Base-by-base conservation (phyloP, 2,113 vertebrate species). In the Cyphomyrus plagiostoma region DNA sequence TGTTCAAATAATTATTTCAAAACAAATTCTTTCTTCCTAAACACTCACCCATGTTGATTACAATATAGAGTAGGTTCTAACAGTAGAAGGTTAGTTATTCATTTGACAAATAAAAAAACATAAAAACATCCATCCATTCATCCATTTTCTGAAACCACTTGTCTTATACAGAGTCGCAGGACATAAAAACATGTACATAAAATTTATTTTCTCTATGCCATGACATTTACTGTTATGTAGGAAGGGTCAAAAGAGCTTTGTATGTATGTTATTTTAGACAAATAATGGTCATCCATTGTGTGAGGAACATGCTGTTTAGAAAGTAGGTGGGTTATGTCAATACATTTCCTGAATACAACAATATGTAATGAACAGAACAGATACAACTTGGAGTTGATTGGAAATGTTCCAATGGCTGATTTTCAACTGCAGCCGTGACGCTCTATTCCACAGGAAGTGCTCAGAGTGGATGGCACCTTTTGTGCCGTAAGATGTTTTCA, bases 1-100 rank as follows among this genome's bases (percentile, higher is more conserved):
- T 85, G 83, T 49, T 85, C 83, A 1, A 15, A 84, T 84, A 84
- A 85, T 85, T n/a, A 85, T 49, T 48, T 15, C 83, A n/a, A 84
- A 85, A 85, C 45, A 13, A 48, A 85, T 46, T 46, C 48, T 48
- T 85, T 9, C 83, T 49, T 86, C 23, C 83, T 49, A 86, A 86
- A 86, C 19, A 50, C 35, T 35, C 13, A 39, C 74, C 35, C 35
- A 35, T 80, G 35, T 80, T 80, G 70, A 39, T 39, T 42, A 7
- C 35, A 15, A 80, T 80, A 42, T 80, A 80, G 15, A 42, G 15
- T 39, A 42, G 30, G 30, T 17, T 35, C 30, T 45, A 45, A 83
- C 80, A 46, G 19, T 83, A 83, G 80, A 21, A 83, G 4, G 39
- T 35, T 13, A 74, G 42, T 42, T 82, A 82, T 82, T 19, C 8